Evolutionary conservation across 2,113 vertebrate species (phyloP).

Genomic region (Gavia stellata): DNA sequence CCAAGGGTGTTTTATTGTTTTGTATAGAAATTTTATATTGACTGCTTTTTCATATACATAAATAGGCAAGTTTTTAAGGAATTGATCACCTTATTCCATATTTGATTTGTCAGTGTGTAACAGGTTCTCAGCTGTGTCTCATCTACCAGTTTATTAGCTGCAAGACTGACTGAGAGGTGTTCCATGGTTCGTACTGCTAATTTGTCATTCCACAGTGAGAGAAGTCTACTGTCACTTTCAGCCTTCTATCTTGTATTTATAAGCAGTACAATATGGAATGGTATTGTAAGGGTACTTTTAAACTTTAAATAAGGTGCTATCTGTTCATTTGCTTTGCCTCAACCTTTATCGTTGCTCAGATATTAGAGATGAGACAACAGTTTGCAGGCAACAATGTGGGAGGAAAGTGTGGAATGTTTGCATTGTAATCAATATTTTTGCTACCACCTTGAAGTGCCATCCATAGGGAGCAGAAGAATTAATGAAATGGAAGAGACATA

Average conservation of each 20-base stretch:
- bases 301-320: background rate
- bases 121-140: background rate
- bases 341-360: background rate
- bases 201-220: background rate
- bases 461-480: background rate
- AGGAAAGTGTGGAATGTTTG: background rate
- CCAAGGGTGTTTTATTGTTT: rapidly evolving
- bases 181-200: background rate
- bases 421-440: background rate
- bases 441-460: background rate
- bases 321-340: background rate
- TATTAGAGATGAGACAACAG: background rate
- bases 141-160: background rate
- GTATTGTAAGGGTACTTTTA: background rate
- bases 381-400: background rate
- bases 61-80: background rate
- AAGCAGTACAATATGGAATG: background rate
- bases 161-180: background rate
- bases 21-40: background rate
- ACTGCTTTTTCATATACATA: background rate
- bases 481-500: background rate
- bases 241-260: background rate
- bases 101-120: background rate
- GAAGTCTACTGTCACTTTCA: background rate
- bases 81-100: background rate